These are phyloP conservation scores for Sebastes wilsoni DNA, from an alignment of 2,797 vertebrate genomes.

Conservation along the genomic window DNA sequence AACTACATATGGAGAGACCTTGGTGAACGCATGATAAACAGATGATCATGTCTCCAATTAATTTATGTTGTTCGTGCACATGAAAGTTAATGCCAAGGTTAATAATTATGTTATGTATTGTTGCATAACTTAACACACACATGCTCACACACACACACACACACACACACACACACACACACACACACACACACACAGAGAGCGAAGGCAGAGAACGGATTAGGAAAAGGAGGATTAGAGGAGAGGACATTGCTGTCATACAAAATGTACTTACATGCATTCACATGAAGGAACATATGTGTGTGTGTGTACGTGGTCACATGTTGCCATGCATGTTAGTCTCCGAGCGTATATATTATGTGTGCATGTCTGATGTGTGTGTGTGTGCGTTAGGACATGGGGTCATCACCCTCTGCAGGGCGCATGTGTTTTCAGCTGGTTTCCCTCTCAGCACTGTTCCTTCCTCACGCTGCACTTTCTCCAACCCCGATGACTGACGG, in stretches of 20 bases:
- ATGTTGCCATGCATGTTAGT: conserved; percentile 1
- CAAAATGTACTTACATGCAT: conserved; percentile 25
- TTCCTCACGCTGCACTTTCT: conserved; percentile 23
- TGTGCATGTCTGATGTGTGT: neutral
- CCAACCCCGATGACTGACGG: conserved; percentile 36
- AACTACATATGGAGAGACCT: neutral
- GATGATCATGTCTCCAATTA: conserved; percentile 5
- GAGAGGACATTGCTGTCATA: conserved; percentile 39
- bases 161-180: neutral
- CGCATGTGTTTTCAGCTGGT: conserved; percentile 61
- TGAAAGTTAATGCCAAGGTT: conserved; percentile 9
- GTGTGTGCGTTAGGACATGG: conserved; percentile 23
- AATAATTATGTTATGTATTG: conserved; percentile 1
- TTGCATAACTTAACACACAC: conserved; percentile 24
- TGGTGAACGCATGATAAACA: neutral
- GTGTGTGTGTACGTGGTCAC: neutral
- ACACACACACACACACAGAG: neutral
- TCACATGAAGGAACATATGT: neutral
- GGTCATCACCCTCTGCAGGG: conserved; percentile 62
- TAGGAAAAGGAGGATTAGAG: conserved; percentile 1
- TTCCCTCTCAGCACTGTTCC: conserved; percentile 40
- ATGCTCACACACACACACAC: neutral
- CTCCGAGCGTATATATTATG: neutral
- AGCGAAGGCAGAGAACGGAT: neutral
- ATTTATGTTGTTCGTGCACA: conserved; percentile 9